Percentiles rank a stretch among this genome's conserved stretches.
Evolutionary conservation across 1,140 invertebrate species (phyloP).

Genomic region (Phthorimaea operculella): DNA sequence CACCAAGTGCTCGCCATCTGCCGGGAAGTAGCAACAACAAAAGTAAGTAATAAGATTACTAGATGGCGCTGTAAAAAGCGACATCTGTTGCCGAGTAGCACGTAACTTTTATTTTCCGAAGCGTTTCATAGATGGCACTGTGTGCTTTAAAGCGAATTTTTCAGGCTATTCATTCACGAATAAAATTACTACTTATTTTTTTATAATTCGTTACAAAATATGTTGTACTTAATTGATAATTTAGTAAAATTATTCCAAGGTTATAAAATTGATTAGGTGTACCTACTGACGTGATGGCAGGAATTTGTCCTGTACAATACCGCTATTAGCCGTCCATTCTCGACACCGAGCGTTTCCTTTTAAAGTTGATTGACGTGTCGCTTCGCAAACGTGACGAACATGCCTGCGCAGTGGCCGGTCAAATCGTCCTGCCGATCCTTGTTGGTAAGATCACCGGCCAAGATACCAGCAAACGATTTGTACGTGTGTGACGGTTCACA

Average conservation of each 20-base stretch:
- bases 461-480: conserved; percentile 3
- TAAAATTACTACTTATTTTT: no score
- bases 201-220: no score
- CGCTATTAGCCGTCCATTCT: conserved; percentile 13
- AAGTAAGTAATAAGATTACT: not conserved
- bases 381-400: conserved; percentile 28
- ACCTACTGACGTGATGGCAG: no score
- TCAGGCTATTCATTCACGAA: no score
- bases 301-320: conserved; percentile 10
- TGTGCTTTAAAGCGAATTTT: no score
- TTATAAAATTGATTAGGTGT: no score
- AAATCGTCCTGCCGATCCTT: conserved; percentile 27
- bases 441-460: conserved; percentile 14
- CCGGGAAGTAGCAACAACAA: not conserved
- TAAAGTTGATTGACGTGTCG: conserved; percentile 20
- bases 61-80: not conserved
- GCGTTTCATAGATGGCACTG: conserved; percentile 13
- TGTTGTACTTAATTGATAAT: no score
- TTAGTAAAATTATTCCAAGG: no score
- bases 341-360: conserved; percentile 25
- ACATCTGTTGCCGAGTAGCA: conserved; percentile 14
- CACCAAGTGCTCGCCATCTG: not conserved
- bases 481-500: conserved; percentile 1
- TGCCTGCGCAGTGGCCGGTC: conserved; percentile 27
- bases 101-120: not conserved